Evolutionary conservation across 2,888 invertebrate species (phyloP).

Genomic region (Halocaridina rubra): DNA sequence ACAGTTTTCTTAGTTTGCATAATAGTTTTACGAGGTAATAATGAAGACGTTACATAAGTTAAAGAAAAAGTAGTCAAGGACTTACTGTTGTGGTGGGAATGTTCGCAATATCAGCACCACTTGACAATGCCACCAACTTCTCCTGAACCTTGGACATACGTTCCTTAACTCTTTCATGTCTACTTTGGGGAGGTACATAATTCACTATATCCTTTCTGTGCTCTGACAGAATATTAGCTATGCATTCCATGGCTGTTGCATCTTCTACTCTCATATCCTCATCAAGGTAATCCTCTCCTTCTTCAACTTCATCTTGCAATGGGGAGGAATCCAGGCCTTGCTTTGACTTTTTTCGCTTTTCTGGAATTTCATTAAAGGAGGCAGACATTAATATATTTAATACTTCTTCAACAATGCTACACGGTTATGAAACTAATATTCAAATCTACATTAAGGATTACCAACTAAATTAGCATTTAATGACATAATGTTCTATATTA

Average conservation of each 20-base stretch:
- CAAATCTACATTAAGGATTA: no score
- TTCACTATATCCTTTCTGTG: slow-evolving; percentile 83
- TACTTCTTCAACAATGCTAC: no score
- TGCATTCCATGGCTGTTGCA: slow-evolving; percentile 76
- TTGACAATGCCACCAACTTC: slow-evolving; percentile 60
- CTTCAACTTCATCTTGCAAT: slow-evolving; percentile 61
- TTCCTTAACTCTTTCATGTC: slow-evolving; percentile 56
- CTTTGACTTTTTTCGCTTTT: slow-evolving; percentile 57
- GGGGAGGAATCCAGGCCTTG: slow-evolving; percentile 55
- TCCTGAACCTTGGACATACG: slow-evolving; percentile 61
- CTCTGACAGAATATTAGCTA: slow-evolving; percentile 84
- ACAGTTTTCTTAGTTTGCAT: no score
- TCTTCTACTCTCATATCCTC: slow-evolving; percentile 69
- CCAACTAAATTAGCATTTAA: no score
- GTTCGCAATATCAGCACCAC: slow-evolving; percentile 60
- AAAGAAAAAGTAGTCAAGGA: neutral
- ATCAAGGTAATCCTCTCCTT: slow-evolving; percentile 76
- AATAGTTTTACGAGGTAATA: neutral
- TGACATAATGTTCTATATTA: no score
- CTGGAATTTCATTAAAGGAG: slow-evolving; percentile 37
- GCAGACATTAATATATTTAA: no score
- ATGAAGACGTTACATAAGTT: neutral
- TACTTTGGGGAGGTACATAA: slow-evolving; percentile 71
- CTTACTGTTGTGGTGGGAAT: slow-evolving; percentile 58
- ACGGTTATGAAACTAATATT: no score